Conservation (phyloP, 2,797 vertebrate species). For the Amphiprion clarkii region DNA sequence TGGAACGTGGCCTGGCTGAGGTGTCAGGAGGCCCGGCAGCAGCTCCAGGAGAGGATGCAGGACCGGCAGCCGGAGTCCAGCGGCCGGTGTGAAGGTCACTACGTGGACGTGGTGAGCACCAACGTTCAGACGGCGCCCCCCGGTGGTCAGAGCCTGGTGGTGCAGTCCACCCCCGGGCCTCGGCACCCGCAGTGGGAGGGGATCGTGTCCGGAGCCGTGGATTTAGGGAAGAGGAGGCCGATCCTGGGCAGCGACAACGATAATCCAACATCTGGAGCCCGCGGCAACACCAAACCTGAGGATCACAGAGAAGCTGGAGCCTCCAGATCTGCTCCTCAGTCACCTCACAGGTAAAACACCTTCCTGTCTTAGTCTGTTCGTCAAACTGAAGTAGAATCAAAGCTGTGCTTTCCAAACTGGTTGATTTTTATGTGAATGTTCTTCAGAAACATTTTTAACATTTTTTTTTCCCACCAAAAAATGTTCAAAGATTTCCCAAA, state of each 20-base stretch:
- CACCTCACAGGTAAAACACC: conserved; percentile 64
- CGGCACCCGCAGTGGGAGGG: conserved; percentile 68
- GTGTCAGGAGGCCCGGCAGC: conserved; percentile 85
- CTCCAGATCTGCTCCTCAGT: conserved; percentile 49
- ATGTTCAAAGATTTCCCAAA: too few relatives aligned
- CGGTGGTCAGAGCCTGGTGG: conserved; percentile 55
- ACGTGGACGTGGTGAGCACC: conserved; percentile 66
- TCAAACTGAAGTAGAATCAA: background rate
- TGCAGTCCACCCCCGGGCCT: conserved; percentile 69
- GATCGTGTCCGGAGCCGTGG: conserved; percentile 53
- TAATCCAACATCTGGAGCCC: conserved; percentile 45
- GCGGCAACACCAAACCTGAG: conserved; percentile 65
- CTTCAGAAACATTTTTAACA: too few relatives aligned
- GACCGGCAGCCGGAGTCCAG: conserved; percentile 52
- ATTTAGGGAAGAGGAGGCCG: conserved; percentile 58
- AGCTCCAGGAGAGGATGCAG: conserved; percentile 87
- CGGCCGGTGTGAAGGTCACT: conserved; percentile 57
- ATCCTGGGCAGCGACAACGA: conserved; percentile 49
- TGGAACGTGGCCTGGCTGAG: conserved; percentile 87
- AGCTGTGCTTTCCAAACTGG: too few relatives aligned
- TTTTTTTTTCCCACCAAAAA: too few relatives aligned
- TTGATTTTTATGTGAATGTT: too few relatives aligned
- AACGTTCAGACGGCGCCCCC: conserved; percentile 40
- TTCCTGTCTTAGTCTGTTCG: background rate
- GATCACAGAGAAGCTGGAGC: conserved; percentile 42